Conservation (phyloP, 2,113 vertebrate genomes). For the Geococcyx californianus region DNA sequence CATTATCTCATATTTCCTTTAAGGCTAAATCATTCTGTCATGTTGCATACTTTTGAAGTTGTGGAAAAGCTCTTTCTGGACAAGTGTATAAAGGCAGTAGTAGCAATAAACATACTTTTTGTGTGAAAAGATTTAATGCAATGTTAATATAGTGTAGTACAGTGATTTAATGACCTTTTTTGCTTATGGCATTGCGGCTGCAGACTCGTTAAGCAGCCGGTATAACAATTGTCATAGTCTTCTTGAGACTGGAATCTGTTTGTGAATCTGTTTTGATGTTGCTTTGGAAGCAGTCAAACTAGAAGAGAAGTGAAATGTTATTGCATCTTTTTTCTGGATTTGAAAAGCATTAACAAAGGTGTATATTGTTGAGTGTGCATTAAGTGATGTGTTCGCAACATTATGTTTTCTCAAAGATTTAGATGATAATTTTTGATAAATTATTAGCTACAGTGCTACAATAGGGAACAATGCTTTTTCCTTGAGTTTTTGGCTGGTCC, state of each 20-base stretch:
- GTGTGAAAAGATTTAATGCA: background rate
- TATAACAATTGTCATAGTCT: background rate
- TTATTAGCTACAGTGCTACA: background rate
- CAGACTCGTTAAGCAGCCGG: background rate
- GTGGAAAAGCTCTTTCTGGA: background rate
- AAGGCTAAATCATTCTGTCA: background rate
- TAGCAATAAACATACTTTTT: background rate
- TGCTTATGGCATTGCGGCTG: background rate
- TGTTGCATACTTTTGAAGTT: background rate
- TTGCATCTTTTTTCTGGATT: background rate
- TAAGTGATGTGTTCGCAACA: background rate
- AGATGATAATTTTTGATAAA: background rate
- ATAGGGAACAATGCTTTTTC: background rate
- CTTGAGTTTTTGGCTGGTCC: rapidly evolving
- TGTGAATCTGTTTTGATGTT: background rate
- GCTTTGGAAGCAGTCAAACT: background rate
- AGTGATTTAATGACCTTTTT: background rate
- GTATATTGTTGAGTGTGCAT: rapidly evolving
- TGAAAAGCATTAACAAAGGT: rapidly evolving
- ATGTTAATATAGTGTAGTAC: background rate
- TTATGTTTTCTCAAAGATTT: background rate
- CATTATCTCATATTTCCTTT: background rate
- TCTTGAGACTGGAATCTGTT: background rate
- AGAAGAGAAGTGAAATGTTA: background rate
- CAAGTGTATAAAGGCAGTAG: background rate